phyloP scores from a whole-genome alignment of 2,797 vertebrate genomes.

The Sciaenops ocellatus region DNA sequence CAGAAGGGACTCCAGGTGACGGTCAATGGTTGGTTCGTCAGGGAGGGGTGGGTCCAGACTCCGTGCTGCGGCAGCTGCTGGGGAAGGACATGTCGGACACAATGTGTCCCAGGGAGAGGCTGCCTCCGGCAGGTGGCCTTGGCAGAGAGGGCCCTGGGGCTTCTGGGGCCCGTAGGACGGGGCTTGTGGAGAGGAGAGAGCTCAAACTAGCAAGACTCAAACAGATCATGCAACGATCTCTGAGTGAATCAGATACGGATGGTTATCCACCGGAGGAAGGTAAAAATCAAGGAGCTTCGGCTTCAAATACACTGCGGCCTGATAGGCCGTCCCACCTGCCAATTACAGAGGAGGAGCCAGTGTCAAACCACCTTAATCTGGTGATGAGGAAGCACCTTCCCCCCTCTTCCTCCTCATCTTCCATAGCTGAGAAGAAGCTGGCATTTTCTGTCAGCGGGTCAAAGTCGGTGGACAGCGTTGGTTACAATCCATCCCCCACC shows the following conservation, averaged over 20 bases:
- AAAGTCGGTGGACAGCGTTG: conserved; percentile 86
- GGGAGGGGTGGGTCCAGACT: conserved; percentile 91
- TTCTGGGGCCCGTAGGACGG: conserved; percentile 54
- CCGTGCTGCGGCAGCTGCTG: conserved; percentile 91
- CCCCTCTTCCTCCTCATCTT: conserved; percentile 56
- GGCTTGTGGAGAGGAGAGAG: conserved; percentile 88
- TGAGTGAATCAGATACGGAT: conserved; percentile 95
- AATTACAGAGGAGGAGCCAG: conserved; percentile 88
- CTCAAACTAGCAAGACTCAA: conserved; percentile 93
- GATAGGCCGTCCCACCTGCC: conserved; percentile 92
- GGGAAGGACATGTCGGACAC: conserved; percentile 92
- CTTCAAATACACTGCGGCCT: conserved; percentile 55
- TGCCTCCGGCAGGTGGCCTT: conserved; percentile 74
- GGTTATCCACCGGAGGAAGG: conserved; percentile 90
- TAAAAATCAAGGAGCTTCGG: conserved; percentile 76
- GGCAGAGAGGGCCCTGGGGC: conserved; percentile 67
- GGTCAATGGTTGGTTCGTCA: conserved; percentile 86
- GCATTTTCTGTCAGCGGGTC: conserved; percentile 89
- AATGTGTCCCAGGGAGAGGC: conserved; percentile 88
- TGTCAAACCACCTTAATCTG: conserved; percentile 84
- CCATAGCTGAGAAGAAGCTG: conserved; percentile 86
- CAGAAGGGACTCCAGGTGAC: conserved; percentile 81
- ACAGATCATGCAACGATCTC: conserved; percentile 94
- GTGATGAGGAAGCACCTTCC: conserved; percentile 91
- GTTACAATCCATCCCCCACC: conserved; percentile 90